Evolutionary conservation across 2,888 invertebrate species (phyloP).

Genomic region (Agrilus mali): DNA sequence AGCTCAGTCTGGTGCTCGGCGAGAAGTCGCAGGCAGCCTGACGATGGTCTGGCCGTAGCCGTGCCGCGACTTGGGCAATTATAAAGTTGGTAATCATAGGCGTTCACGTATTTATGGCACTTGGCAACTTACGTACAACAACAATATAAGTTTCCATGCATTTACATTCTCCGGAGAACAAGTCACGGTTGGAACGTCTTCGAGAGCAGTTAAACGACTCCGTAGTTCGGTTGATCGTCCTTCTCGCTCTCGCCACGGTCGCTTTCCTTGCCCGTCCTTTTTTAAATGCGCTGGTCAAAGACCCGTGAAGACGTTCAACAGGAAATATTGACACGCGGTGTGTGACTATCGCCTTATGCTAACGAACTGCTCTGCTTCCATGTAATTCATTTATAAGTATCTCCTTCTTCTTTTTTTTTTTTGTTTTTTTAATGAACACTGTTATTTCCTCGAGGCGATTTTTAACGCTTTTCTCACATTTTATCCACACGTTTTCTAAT

Average conservation of each 20-base stretch:
- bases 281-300: constrained; percentile 25
- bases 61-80: too few relatives aligned
- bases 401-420: constrained; percentile 8
- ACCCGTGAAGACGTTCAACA: constrained; percentile 25
- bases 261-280: constrained; percentile 14
- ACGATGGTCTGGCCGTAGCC: too few relatives aligned
- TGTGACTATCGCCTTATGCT: constrained; percentile 15
- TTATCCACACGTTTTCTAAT: neutral
- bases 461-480: constrained; percentile 17
- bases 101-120: too few relatives aligned
- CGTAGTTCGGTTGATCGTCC: constrained; percentile 6
- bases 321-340: constrained; percentile 26
- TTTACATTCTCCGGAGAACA: constrained; percentile 6
- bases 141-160: constrained; percentile 2
- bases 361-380: constrained; percentile 12
- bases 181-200: constrained; percentile 16
- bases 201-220: constrained; percentile 1
- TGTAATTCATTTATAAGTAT: constrained; percentile 18
- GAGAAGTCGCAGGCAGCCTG: too few relatives aligned
- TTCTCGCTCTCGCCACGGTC: constrained; percentile 11
- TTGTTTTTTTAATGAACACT: constrained; percentile 9
- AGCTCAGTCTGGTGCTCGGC: too few relatives aligned
- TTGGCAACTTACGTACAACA: neutral
- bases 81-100: too few relatives aligned
- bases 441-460: constrained; percentile 12